Evolutionary conservation across 2,888 invertebrate genomes (phyloP), one percentile per base, ranked within the genome.

Genomic region (Cordilura impudica): DNA sequence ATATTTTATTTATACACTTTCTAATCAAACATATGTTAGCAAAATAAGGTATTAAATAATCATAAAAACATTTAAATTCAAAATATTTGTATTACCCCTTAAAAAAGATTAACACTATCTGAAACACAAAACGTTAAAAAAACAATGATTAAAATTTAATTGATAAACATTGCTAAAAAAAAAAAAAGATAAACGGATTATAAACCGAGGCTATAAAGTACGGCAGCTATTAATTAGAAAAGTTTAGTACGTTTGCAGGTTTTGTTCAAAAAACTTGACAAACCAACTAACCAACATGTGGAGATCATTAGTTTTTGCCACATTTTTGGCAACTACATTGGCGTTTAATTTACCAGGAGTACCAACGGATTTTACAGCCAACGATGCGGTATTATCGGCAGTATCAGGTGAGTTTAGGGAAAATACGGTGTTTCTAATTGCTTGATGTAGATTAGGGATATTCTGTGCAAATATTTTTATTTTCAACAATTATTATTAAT

Each of bases 281-380:
- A 18, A 45, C 49, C 1, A 19, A n/a, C n/a, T n/a, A n/a, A n/a
- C 14, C 12, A 53, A 21, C 14, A 80, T 81, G 66, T 77, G 47
- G 18, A 78, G 23, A 4, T 12, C 35, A 53, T 81, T 73, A 75
- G 43, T 65, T n/a, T 35, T 78, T 19, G 29, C 73, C 10, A 81
- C 47, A 4, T n/a, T 74, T 4, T 35, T 83, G 31, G 71, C 69
- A 45, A 53, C 71, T 47, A 60, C 71, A 21, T 56, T 83, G 19
- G 87, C 86, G 14, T 78, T 84, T 0, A 82, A 84, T 21, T 26
- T 87, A 35, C 85, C 86, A 21, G 83, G 83, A 71, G 78, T 86
- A 3, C 87, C 86, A 1, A 73, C 81, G 2, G 83, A 83, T 10
- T 84, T 84, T 16, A 60, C 83, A 1, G 16, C 84, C 43, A 83